These are phyloP conservation scores for Oplegnathus fasciatus DNA, from an alignment of 2,113 vertebrate species.

Conservation along the genomic window DNA sequence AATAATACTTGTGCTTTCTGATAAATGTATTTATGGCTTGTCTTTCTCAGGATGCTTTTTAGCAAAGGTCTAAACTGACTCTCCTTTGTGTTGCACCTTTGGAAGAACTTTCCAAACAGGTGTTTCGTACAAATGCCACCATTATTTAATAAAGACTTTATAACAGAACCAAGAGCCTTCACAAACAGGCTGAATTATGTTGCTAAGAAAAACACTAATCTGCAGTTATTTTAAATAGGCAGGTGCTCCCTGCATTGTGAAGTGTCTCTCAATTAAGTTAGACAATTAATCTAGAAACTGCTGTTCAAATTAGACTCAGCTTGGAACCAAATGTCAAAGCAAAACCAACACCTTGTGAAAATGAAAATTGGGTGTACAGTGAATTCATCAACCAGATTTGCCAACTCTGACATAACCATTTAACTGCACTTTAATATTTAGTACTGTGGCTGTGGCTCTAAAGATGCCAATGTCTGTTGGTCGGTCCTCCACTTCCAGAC, in stretches of 20 bases:
- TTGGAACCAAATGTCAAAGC: not conserved
- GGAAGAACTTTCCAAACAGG: constrained; percentile 21
- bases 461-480: not conserved
- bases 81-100: constrained; percentile 4
- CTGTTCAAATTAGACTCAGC: not conserved
- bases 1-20: constrained; percentile 20
- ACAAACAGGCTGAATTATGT: not conserved
- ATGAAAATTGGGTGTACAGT: not conserved
- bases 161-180: not conserved
- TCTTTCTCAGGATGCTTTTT: constrained; percentile 21
- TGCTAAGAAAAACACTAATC: not conserved
- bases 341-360: not conserved
- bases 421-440: not conserved
- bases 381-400: not conserved
- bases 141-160: not conserved
- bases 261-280: not conserved
- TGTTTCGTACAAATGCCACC: constrained; percentile 20
- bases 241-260: constrained; percentile 18
- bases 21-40: not conserved
- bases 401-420: not conserved
- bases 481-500: not conserved
- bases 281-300: not conserved
- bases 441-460: not conserved
- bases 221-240: not conserved
- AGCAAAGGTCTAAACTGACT: not conserved